Conservation (phyloP, 2,113 vertebrate species). For the Heloderma charlesbogerti region DNA sequence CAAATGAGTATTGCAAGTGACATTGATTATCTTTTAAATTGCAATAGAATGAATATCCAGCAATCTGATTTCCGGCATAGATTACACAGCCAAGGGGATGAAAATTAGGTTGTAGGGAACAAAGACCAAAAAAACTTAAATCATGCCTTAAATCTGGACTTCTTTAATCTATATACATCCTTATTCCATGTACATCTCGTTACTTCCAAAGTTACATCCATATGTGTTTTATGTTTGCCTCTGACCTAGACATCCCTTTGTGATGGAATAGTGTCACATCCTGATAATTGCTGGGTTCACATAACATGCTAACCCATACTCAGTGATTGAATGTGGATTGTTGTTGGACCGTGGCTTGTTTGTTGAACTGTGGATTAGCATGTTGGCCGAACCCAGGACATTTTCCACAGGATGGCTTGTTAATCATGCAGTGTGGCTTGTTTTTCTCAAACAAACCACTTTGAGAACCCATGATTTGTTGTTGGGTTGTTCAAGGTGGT, state of each 20-base stretch:
- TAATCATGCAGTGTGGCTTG: no score
- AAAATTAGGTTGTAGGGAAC: background rate
- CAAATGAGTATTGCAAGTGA: background rate
- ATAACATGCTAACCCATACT: no score
- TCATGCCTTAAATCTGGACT: background rate
- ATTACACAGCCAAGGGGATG: background rate
- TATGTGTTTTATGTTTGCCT: background rate
- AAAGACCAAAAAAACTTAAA: background rate
- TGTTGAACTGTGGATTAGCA: no score
- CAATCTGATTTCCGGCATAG: slow-evolving; percentile 27
- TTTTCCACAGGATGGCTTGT: no score
- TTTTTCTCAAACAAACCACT: no score
- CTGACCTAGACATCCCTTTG: background rate
- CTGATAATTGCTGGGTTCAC: no score
- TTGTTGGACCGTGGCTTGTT: no score
- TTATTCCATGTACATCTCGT: background rate
- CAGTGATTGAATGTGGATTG: no score
- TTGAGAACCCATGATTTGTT: no score
- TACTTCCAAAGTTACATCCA: background rate
- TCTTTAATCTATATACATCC: background rate
- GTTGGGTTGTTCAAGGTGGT: no score
- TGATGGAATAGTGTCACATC: background rate
- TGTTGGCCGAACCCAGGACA: no score
- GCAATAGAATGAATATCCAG: background rate
- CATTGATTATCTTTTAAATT: slow-evolving; percentile 19